phyloP scores from a whole-genome alignment of 2,888 invertebrate genomes.

The Cenopis cana region DNA sequence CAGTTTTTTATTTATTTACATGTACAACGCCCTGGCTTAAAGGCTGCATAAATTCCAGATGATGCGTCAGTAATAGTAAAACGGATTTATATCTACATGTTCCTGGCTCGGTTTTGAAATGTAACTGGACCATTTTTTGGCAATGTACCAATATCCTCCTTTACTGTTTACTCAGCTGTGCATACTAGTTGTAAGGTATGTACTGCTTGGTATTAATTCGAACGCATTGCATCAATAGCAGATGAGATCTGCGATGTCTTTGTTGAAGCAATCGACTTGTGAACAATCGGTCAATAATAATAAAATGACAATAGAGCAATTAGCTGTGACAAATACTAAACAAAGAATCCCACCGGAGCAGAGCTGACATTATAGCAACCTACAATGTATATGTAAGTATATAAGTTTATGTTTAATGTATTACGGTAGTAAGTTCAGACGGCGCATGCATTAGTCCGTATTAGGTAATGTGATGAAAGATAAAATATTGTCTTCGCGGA shows the following conservation, averaged over 20 bases:
- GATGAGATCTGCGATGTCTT: conserved; percentile 51
- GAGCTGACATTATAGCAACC: neutral
- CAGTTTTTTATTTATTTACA: conserved; percentile 17
- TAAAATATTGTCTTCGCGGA: conserved; percentile 67
- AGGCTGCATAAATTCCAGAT: neutral
- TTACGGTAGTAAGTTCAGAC: conserved; percentile 51
- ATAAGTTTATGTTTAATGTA: conserved; percentile 56
- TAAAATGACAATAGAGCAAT: conserved; percentile 74
- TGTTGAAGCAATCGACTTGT: conserved; percentile 53
- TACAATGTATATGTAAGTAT: conserved; percentile 11
- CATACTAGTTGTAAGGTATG: neutral
- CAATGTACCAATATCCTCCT: conserved; percentile 9
- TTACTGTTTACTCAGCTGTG: neutral
- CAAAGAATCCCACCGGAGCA: conserved; percentile 58
- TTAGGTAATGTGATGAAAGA: conserved; percentile 70
- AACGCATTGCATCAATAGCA: conserved; percentile 30
- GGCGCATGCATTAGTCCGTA: conserved; percentile 66
- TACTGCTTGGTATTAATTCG: conserved; percentile 23
- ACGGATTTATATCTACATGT: neutral
- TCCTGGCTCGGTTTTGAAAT: conserved; percentile 4
- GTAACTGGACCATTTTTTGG: neutral
- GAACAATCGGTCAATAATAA: conserved; percentile 62
- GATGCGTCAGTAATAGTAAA: neutral
- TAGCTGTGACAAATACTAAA: conserved; percentile 66
- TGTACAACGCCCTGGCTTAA: neutral